Percentiles rank a stretch among this genome's conserved stretches.
Evolutionary conservation across 2,888 invertebrate species (phyloP).

Genomic region (Apotomis turbidana): DNA sequence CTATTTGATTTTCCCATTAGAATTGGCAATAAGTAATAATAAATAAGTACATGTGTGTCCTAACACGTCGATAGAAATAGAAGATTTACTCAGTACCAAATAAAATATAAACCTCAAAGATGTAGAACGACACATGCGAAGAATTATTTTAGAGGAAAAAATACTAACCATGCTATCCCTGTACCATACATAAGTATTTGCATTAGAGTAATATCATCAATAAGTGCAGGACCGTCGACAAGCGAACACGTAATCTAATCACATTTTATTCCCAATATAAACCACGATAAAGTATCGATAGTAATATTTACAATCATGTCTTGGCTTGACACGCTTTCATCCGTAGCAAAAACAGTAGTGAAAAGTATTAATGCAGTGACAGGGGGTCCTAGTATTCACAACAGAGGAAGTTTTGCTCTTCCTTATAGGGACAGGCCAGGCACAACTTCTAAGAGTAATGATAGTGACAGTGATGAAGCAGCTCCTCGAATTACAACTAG

Average conservation of each 20-base stretch:
- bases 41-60: too few species aligned
- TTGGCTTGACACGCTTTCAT: slow-evolving; percentile 1
- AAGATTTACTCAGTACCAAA: too few species aligned
- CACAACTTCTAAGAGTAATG: not conserved
- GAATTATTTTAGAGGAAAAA: too few species aligned
- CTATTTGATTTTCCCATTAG: too few species aligned
- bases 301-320: slow-evolving; percentile 7
- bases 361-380: not conserved
- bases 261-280: not conserved
- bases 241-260: slow-evolving; percentile 5
- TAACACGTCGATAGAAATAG: too few species aligned
- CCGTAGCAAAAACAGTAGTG: slow-evolving; percentile 3
- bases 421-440: not conserved
- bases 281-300: not conserved
- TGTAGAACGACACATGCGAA: too few species aligned
- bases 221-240: not conserved
- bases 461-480: not conserved
- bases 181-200: not conserved
- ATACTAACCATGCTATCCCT: not conserved
- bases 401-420: not conserved
- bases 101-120: too few species aligned
- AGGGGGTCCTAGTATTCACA: not conserved
- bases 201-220: not conserved
- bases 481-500: slow-evolving; percentile 16
- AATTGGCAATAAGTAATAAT: too few species aligned